A percentile compares a stretch with the other conserved stretches of the same genome.
Evolutionary conservation across 2,888 invertebrate species (phyloP).

Genomic region (Anorthoa munda): DNA sequence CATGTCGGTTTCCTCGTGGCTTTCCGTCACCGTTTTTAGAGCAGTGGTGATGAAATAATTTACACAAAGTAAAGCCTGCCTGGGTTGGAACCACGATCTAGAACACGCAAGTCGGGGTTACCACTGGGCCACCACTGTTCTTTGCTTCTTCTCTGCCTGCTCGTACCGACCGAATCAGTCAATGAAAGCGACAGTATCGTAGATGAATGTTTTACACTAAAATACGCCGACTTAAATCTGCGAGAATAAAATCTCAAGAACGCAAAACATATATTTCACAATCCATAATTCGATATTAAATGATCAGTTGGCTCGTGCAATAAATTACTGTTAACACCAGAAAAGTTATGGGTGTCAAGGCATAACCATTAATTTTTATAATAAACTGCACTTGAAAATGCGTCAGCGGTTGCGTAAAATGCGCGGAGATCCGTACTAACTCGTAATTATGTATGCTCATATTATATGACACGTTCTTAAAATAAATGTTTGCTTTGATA

Average conservation of each 20-base stretch:
- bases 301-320: slow-evolving; percentile 35
- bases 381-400: slow-evolving; percentile 55
- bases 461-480: slow-evolving; percentile 13
- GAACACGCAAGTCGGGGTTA: too few relatives aligned
- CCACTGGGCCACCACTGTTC: too few relatives aligned
- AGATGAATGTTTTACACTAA: not conserved
- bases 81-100: too few relatives aligned
- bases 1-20: too few relatives aligned
- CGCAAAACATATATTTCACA: slow-evolving; percentile 22
- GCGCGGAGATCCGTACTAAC: slow-evolving; percentile 38
- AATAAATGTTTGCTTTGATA: slow-evolving; percentile 16
- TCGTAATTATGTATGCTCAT: slow-evolving; percentile 33
- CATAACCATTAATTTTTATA: slow-evolving; percentile 53
- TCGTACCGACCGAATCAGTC: too few relatives aligned
- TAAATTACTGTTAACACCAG: slow-evolving; percentile 25
- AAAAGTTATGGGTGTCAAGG: slow-evolving; percentile 21
- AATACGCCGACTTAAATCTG: not conserved
- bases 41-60: too few relatives aligned
- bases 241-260: slow-evolving; percentile 6
- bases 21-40: too few relatives aligned
- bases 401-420: slow-evolving; percentile 59
- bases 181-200: too few relatives aligned
- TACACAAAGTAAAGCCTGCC: too few relatives aligned
- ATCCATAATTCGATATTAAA: slow-evolving; percentile 25
- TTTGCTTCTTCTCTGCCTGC: too few relatives aligned